A percentile compares a stretch with the other conserved stretches of the same genome.
Evolutionary conservation across 2,888 invertebrate genomes (phyloP).

Genomic region (Trachelus stipa): DNA sequence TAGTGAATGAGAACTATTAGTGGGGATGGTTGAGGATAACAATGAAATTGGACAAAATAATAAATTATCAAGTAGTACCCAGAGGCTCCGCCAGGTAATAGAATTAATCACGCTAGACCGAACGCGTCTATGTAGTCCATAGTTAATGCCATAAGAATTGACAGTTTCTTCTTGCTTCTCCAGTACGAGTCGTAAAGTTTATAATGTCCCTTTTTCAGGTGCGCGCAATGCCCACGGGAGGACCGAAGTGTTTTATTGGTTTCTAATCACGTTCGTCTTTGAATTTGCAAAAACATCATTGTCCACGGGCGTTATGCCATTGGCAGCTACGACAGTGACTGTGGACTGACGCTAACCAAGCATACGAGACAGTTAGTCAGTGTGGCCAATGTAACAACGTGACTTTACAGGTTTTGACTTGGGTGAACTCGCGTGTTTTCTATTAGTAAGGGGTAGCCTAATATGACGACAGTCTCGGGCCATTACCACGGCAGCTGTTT

Average conservation of each 20-base stretch:
- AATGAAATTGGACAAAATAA: slow-evolving; percentile 51
- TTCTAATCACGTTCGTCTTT: no score
- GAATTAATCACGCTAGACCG: slow-evolving; percentile 52
- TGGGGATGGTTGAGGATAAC: slow-evolving; percentile 45
- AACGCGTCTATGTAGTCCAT: not conserved
- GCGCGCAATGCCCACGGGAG: slow-evolving; percentile 5
- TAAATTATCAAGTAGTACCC: slow-evolving; percentile 35
- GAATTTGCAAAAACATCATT: not conserved
- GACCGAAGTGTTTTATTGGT: not conserved
- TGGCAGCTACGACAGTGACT: not conserved
- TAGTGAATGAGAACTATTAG: slow-evolving; percentile 43
- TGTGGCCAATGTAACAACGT: slow-evolving; percentile 54
- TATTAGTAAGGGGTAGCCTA: slow-evolving; percentile 7
- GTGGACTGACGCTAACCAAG: not conserved
- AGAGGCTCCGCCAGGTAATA: slow-evolving; percentile 43
- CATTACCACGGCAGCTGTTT: slow-evolving; percentile 19
- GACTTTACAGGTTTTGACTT: slow-evolving; percentile 47
- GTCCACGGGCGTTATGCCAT: not conserved
- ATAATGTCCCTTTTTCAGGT: not conserved
- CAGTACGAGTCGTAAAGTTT: not conserved
- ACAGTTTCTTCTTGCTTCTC: not conserved
- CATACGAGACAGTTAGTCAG: not conserved
- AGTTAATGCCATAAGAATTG: not conserved
- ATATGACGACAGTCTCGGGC: slow-evolving; percentile 7
- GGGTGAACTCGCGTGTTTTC: slow-evolving; percentile 11